These are phyloP conservation scores for Drosophila meridiana DNA, from an alignment of 2,888 invertebrate species.

Conservation along the genomic window DNA sequence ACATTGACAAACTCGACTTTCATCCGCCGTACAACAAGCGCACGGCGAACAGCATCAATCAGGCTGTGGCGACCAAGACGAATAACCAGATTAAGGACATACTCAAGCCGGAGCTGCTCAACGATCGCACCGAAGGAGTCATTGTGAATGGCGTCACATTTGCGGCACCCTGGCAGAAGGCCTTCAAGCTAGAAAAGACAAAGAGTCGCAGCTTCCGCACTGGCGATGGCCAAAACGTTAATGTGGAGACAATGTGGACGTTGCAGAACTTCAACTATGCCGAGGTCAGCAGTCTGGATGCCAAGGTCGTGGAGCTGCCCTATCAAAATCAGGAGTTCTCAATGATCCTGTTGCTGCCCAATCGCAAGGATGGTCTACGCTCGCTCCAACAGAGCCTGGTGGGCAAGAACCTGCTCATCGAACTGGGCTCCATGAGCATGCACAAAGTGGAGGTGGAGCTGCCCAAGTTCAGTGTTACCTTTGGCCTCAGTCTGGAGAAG, in stretches of 20 bases:
- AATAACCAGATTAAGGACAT: conserved; percentile 92
- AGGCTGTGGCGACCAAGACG: conserved; percentile 92
- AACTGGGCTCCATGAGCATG: conserved; percentile 85
- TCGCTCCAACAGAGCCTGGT: conserved; percentile 88
- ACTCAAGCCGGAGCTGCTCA: conserved; percentile 86
- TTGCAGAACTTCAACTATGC: conserved; percentile 85
- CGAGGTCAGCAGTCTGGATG: conserved; percentile 85
- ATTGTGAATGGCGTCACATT: conserved; percentile 79
- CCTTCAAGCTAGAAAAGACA: conserved; percentile 77
- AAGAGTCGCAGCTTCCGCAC: conserved; percentile 72
- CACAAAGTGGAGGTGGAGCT: conserved; percentile 89
- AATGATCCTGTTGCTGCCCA: conserved; percentile 91
- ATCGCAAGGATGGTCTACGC: conserved; percentile 88
- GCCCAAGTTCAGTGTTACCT: conserved; percentile 93
- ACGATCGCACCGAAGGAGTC: conserved; percentile 81
- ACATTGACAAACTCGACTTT: conserved; percentile 89
- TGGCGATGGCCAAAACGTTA: conserved; percentile 69
- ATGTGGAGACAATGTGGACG: conserved; percentile 83
- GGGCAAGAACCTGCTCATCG: conserved; percentile 86
- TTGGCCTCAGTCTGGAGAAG: conserved; percentile 88
- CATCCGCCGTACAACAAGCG: conserved; percentile 85
- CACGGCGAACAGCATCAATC: conserved; percentile 89
- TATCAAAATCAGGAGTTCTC: conserved; percentile 90
- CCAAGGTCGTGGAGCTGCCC: conserved; percentile 89
- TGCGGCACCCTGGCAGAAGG: conserved; percentile 79